These are phyloP conservation scores for Danio rerio DNA, from an alignment of 2,113 vertebrate genomes.

Conservation along the genomic window DNA sequence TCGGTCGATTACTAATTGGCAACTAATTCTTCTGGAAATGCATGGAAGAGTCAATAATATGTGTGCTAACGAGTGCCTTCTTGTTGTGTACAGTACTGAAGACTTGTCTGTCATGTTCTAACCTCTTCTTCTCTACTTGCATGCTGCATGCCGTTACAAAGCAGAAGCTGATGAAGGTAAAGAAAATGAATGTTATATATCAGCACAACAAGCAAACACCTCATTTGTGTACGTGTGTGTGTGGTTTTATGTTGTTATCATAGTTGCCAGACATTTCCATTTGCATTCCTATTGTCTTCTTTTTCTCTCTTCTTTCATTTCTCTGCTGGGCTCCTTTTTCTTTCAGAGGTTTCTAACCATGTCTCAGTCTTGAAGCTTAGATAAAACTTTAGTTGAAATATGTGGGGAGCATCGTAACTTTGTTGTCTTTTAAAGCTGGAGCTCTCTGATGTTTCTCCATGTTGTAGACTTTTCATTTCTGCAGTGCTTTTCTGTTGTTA, in stretches of 20 bases:
- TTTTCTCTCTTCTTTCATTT: conserved; percentile 50
- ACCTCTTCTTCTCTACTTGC: conserved; percentile 81
- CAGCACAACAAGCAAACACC: conserved; percentile 38
- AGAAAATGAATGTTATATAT: conserved; percentile 53
- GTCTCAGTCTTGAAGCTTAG: conserved; percentile 49
- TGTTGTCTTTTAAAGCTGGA: conserved; percentile 51
- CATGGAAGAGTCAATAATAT: conserved; percentile 5
- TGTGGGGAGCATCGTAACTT: conserved; percentile 45
- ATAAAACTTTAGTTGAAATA: conserved; percentile 46
- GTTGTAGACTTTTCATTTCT: conserved; percentile 49
- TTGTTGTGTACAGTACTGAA: conserved; percentile 12
- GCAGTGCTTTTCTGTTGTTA: conserved; percentile 44
- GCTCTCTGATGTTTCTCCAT: conserved; percentile 38
- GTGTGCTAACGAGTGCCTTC: conserved; percentile 1
- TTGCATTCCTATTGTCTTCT: conserved; percentile 74
- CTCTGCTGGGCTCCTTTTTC: conserved; percentile 35
- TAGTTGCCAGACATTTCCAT: conserved; percentile 66
- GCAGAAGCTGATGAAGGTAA: conserved; percentile 97
- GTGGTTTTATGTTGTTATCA: conserved; percentile 61
- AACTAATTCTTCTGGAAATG: neutral
- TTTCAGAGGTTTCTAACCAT: conserved; percentile 37
- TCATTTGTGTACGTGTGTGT: conserved; percentile 57
- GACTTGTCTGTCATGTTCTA: conserved; percentile 46
- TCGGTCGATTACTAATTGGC: neutral
- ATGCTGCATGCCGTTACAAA: conserved; percentile 96